Evolutionary conservation across 2,888 invertebrate genomes (phyloP).

Genomic region (Escarpia spicata): DNA sequence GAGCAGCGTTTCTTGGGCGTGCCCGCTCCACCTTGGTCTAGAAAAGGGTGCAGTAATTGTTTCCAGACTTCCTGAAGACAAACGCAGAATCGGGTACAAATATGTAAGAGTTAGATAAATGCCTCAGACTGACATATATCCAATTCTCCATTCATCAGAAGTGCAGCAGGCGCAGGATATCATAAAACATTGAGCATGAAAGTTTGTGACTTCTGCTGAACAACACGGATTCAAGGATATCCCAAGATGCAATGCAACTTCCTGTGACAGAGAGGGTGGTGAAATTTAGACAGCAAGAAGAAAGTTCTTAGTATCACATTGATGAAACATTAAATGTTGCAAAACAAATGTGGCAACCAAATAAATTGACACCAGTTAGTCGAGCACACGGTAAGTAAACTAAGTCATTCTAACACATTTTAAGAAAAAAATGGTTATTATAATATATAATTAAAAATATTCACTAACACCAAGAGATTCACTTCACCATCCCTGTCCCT

Average conservation of each 20-base stretch:
- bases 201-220: too few species aligned
- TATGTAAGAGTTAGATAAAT: not conserved
- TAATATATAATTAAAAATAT: not conserved
- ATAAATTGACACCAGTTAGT: not conserved
- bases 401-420: not conserved
- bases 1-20: not conserved
- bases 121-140: not conserved
- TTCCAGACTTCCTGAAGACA: not conserved
- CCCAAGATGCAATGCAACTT: too few species aligned
- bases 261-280: too few species aligned
- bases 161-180: too few species aligned
- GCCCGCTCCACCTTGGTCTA: not conserved
- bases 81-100: not conserved
- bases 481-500: too few species aligned
- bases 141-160: not conserved
- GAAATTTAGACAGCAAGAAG: too few species aligned
- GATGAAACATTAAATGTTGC: not conserved
- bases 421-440: not conserved
- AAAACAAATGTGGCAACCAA: not conserved
- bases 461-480: too few species aligned
- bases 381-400: not conserved
- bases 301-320: too few species aligned
- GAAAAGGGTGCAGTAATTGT: not conserved
- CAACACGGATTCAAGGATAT: too few species aligned
- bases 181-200: too few species aligned